These are phyloP conservation scores for Anticlea derivata DNA, from an alignment of 2,888 invertebrate genomes.

Conservation along the genomic window DNA sequence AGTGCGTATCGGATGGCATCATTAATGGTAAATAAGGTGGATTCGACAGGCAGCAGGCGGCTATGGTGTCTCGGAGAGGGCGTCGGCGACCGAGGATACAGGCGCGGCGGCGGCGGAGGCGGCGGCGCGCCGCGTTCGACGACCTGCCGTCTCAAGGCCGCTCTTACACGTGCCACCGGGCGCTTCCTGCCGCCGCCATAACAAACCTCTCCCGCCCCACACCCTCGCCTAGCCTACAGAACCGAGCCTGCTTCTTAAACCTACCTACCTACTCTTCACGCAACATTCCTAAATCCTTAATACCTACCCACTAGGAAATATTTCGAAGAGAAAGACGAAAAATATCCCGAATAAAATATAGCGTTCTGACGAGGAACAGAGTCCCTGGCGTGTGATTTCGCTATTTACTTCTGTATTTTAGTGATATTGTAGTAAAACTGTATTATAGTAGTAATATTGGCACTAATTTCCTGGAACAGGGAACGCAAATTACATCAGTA, in stretches of 20 bases:
- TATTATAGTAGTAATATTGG: no score
- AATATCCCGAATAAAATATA: no score
- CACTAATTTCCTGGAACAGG: no score
- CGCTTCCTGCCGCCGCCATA: slow-evolving; percentile 79
- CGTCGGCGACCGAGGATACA: slow-evolving; percentile 54
- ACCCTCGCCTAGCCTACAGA: slow-evolving; percentile 48
- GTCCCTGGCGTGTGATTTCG: no score
- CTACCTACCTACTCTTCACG: slow-evolving; percentile 33
- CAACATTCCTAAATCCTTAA: slow-evolving; percentile 38
- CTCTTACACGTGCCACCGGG: slow-evolving; percentile 77
- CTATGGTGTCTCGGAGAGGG: slow-evolving; percentile 58
- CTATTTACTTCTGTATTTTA: no score
- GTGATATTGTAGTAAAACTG: no score
- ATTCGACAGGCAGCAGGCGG: slow-evolving; percentile 55
- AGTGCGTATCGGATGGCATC: slow-evolving; percentile 19
- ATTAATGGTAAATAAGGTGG: slow-evolving; percentile 37
- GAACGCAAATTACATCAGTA: no score
- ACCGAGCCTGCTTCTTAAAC: slow-evolving; percentile 35
- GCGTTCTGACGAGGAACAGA: no score
- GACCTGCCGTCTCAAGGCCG: slow-evolving; percentile 81
- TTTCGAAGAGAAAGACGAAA: no score
- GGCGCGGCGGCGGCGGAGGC: slow-evolving; percentile 43
- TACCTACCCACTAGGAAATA: slow-evolving; percentile 40
- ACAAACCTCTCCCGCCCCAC: slow-evolving; percentile 73
- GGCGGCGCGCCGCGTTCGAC: slow-evolving; percentile 69